phyloP scores from a whole-genome alignment of 37 sponge, comb jelly and placozoan species.

The Spongia lamella region DNA sequence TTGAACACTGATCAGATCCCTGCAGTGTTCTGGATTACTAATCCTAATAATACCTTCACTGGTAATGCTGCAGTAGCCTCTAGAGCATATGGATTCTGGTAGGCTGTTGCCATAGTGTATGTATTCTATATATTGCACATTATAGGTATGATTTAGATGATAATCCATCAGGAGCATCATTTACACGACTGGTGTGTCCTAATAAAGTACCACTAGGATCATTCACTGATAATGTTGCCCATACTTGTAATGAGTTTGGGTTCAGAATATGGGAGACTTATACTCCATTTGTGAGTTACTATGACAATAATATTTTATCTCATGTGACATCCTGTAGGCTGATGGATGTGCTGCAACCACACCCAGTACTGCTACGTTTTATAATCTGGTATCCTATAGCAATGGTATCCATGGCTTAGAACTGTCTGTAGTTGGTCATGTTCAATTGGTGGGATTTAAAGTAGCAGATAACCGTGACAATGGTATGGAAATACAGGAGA shows the following conservation, averaged over 20 bases:
- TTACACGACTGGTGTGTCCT: slow-evolving; percentile 67
- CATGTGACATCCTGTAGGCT: slow-evolving; percentile 19
- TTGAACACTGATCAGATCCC: slow-evolving; percentile 89
- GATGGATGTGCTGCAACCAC: slow-evolving; percentile 50
- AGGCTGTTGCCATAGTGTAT: too few relatives aligned
- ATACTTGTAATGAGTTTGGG: slow-evolving; percentile 84
- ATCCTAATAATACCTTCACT: slow-evolving; percentile 80
- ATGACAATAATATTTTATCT: neutral
- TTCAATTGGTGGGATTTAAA: slow-evolving; percentile 71
- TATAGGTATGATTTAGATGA: slow-evolving; percentile 78
- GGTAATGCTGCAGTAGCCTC: slow-evolving; percentile 88
- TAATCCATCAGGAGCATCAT: slow-evolving; percentile 79
- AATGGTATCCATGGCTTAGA: slow-evolving; percentile 93
- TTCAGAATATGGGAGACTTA: slow-evolving; percentile 87
- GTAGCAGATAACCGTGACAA: slow-evolving; percentile 79
- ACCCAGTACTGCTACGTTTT: slow-evolving; percentile 49
- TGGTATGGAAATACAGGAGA: slow-evolving; percentile 83
- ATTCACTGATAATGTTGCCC: slow-evolving; percentile 80
- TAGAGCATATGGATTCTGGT: slow-evolving; percentile 88
- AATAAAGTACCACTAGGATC: slow-evolving; percentile 74
- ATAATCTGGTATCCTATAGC: slow-evolving; percentile 67
- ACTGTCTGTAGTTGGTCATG: slow-evolving; percentile 79
- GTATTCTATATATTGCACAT: too few relatives aligned
- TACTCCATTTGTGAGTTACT: slow-evolving; percentile 45
- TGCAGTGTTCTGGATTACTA: slow-evolving; percentile 90